Conservation (phyloP, 2,113 vertebrate genomes). For the Pomatorhinus ruficollis region DNA sequence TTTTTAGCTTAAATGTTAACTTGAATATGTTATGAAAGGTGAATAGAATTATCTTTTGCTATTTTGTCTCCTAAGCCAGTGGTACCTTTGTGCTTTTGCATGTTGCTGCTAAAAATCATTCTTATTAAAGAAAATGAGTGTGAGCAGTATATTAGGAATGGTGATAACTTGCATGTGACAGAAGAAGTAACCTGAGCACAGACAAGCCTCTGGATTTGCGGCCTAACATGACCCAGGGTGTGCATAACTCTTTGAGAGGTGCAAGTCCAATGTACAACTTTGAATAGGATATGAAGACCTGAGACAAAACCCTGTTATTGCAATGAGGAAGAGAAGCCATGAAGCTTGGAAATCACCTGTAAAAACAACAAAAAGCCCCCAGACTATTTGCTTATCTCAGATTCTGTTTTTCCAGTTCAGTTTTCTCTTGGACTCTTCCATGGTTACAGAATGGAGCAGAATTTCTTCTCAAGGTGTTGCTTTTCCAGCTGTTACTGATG, state of each 20-base stretch:
- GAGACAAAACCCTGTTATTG: not conserved
- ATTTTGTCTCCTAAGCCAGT: not conserved
- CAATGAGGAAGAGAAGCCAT: not conserved
- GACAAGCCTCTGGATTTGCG: not conserved
- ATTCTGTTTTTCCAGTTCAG: not conserved
- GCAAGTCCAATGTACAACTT: not conserved
- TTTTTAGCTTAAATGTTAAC: not conserved
- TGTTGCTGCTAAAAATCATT: not conserved
- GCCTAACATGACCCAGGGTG: accelerated
- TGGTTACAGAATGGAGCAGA: not conserved
- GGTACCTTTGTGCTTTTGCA: not conserved
- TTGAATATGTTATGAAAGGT: not conserved
- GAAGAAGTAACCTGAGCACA: not conserved
- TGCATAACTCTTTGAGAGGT: not conserved
- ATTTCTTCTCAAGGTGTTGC: not conserved
- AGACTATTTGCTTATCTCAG: not conserved
- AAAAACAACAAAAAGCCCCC: not conserved
- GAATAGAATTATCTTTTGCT: not conserved
- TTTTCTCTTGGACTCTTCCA: not conserved
- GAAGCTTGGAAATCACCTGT: not conserved
- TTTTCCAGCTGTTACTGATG: not conserved
- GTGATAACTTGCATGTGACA: not conserved
- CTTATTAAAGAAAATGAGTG: not conserved
- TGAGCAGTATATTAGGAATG: not conserved
- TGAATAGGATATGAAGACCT: not conserved